Evolutionary conservation across 2,888 invertebrate species (phyloP), one percentile per base, ranked within the genome.

Genomic region (Athalia rosae): DNA sequence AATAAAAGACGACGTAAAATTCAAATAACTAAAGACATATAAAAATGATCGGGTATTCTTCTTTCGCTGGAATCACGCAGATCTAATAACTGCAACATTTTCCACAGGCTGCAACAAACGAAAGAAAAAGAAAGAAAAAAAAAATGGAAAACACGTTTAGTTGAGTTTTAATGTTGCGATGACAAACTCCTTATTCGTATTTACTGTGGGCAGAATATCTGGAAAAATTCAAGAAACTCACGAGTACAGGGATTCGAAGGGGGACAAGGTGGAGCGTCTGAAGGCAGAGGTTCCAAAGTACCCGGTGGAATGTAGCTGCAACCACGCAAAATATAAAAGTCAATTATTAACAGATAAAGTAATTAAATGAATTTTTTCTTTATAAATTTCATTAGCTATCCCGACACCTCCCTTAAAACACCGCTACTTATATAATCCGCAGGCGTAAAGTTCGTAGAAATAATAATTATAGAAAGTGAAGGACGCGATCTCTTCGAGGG

Each of bases 241-340:
- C 78, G 62, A n/a, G 43, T n/a, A 48, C 81, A 81, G 5, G 69
- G 43, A 73, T 81, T 69, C 41, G 80, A 78, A 6, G 78, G 77
- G n/a, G 82, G 81, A 64, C 81, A 81, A 11, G 77, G 58, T 58
- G 79, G 63, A 56, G 79, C 76, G 15, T 78, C 74, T 6, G 76
- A 43, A 11, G 79, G 78, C 67, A 82, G 58, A 11, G 88, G 87
- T 13, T 82, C 80, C 73, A 89, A 76, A 9, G 80, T 84, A 48
- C 89, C 89, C 11, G 89, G 89, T 11, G 84, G 85, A 47, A 86
- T 83, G 67, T 84, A 89, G 77, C 89, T 89, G 78, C 9, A 81
- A 79, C 71, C 28, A 28, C 28, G 78, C 45, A 79, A 78, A 28
- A 50, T n/a, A 56, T 28, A 3, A 11, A 78, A 8, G 13, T 41